These are phyloP conservation scores for Lutraria rhynchaena DNA, from an alignment of 1,140 invertebrate species.

Conservation along the genomic window DNA sequence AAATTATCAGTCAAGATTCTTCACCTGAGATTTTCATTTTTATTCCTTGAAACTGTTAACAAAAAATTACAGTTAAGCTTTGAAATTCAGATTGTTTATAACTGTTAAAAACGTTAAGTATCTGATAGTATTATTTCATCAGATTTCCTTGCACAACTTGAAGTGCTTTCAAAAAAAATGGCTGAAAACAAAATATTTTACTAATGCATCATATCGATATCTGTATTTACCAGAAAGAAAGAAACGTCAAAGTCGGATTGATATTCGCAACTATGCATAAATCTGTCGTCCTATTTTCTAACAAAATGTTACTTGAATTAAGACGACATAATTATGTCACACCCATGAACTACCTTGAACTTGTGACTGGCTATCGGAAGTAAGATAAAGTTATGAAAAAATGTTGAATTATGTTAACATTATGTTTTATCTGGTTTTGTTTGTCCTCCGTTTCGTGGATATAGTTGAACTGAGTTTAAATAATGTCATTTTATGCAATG, in stretches of 20 bases:
- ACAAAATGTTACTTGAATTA: constrained; percentile 88
- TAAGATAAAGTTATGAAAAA: constrained; percentile 83
- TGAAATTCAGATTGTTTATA: no score
- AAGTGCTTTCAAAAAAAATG: no score
- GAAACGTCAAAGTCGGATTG: constrained; percentile 85
- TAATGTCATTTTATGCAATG: no score
- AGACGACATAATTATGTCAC: constrained; percentile 92
- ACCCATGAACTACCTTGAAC: constrained; percentile 91
- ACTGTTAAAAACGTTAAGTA: no score
- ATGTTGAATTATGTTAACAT: no score
- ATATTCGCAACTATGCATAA: constrained; percentile 90
- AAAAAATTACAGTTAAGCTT: no score
- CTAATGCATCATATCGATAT: not conserved
- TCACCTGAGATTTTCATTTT: no score
- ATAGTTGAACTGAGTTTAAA: not conserved
- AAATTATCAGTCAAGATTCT: no score
- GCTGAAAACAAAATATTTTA: not conserved
- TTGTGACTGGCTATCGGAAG: constrained; percentile 91
- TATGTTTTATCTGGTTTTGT: not conserved
- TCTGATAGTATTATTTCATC: no score
- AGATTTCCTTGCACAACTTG: no score
- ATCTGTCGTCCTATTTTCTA: constrained; percentile 87
- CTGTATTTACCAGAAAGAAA: constrained; percentile 84
- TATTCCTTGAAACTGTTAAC: no score
- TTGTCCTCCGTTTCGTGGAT: constrained; percentile 10